Base-by-base conservation (phyloP, 2,797 vertebrate genomes). In the Picus viridis region DNA sequence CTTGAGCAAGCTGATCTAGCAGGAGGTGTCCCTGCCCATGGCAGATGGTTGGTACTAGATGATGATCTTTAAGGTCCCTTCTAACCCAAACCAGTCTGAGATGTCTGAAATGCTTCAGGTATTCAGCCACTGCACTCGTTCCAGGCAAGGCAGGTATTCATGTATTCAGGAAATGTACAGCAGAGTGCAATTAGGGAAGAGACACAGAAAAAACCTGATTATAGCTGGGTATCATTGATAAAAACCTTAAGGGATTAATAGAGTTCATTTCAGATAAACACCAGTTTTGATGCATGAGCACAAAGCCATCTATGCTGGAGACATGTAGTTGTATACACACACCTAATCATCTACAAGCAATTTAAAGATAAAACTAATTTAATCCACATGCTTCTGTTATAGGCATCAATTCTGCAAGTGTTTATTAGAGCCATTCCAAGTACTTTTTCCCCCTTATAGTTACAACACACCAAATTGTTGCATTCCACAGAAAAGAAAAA, bases 241-340 rank as follows among this genome's bases (percentile, higher is more conserved):
- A 73, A 88, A 86, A 53, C 26, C 36, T 73, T 61, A 88, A 89
- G 57, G 57, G 73, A 92, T 83, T 75, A 88, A 90, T 15, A 51
- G 47, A 2, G 10, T 30, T 29, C 5, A 3, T 88, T 86, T 88
- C 80, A 54, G 34, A 54, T 4, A 68, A 88, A 64, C 14, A 29
- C 6, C 24, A 18, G n/a, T 78, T 81, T 75, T 24, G 4, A 90
- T 18, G 43, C 54, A 58, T 24, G 10, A 88, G 13, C 23, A 79
- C 49, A 84, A 79, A 86, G 75, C 30, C 5, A 16, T 57, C 68
- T 9, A 5, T 75, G 76, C 45, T 64, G 51, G 23, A 74, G 36
- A 32, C 58, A 30, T 3, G 20, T 7, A 45, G 34, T 5, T 63
- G 43, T 29, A 56, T 30, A 34, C 27, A 62, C 1, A 0, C 34